phyloP scores from a whole-genome alignment of 2,888 invertebrate species.

The Reticulitermes lucifugus region DNA sequence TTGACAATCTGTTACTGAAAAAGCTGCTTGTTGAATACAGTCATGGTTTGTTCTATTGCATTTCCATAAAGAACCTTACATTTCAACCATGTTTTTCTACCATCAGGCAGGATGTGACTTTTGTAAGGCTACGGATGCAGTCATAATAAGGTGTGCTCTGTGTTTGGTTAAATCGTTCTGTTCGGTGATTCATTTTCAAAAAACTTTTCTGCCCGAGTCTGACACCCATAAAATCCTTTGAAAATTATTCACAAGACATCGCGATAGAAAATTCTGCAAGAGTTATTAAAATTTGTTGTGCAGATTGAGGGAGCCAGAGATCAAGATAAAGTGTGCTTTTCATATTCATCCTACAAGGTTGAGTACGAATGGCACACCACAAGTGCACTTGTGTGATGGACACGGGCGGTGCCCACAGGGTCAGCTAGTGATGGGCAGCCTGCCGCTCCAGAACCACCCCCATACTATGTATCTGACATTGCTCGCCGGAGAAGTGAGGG shows the following conservation, averaged over 20 bases:
- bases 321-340: constrained; percentile 22
- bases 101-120: too few relatives aligned
- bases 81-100: too few relatives aligned
- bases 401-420: constrained; percentile 53
- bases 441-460: constrained; percentile 42
- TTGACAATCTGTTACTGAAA: too few relatives aligned
- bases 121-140: too few relatives aligned
- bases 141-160: too few relatives aligned
- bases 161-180: too few relatives aligned
- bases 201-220: neutral
- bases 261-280: neutral
- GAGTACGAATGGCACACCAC: constrained; percentile 12
- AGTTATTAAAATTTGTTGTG: constrained; percentile 10
- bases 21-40: too few relatives aligned
- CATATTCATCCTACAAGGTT: neutral
- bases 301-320: constrained; percentile 25
- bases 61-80: too few relatives aligned
- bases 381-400: constrained; percentile 31
- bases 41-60: too few relatives aligned
- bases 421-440: constrained; percentile 57
- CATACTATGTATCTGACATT: constrained; percentile 50
- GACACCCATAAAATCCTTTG: too few relatives aligned
- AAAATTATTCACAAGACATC: neutral
- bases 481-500: constrained; percentile 74
- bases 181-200: too few relatives aligned